phyloP scores from a whole-genome alignment of 2,113 vertebrate species.

The Phaethon lepturus region DNA sequence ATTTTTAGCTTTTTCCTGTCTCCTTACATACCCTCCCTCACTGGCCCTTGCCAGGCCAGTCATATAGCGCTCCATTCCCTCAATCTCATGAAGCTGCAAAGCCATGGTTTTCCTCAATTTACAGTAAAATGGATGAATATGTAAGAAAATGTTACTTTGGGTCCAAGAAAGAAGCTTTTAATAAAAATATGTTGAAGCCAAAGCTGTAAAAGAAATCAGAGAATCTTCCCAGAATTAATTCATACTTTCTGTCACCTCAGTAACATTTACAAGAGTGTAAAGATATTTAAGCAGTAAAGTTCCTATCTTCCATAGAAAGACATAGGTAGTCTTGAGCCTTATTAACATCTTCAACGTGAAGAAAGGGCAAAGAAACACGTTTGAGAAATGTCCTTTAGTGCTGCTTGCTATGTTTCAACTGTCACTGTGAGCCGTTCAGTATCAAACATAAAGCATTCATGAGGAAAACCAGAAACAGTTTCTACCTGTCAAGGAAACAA shows the following conservation, averaged over 20 bases:
- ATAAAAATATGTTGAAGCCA: neutral
- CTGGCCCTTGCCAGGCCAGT: neutral
- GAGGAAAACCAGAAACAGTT: constrained; percentile 47
- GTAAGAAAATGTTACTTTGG: neutral
- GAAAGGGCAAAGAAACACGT: constrained; percentile 4
- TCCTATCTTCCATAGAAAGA: neutral
- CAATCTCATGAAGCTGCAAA: neutral
- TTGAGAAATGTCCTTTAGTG: neutral
- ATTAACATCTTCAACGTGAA: constrained; percentile 7
- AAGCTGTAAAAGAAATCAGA: neutral
- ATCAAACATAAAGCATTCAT: constrained; percentile 35
- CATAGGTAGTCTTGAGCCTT: neutral
- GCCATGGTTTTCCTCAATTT: too few species aligned
- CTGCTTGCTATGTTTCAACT: neutral
- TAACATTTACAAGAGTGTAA: neutral
- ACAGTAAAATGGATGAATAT: neutral
- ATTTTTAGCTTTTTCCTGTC: neutral
- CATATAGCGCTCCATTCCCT: neutral
- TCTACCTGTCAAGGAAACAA: constrained; percentile 55
- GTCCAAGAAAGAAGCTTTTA: neutral
- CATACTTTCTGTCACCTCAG: neutral
- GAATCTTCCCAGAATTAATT: neutral
- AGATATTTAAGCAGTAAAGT: neutral
- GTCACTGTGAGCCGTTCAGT: neutral
- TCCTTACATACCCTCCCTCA: neutral